phyloP scores from a whole-genome alignment of 2,113 vertebrate genomes.

The Poecilia latipinna region DNA sequence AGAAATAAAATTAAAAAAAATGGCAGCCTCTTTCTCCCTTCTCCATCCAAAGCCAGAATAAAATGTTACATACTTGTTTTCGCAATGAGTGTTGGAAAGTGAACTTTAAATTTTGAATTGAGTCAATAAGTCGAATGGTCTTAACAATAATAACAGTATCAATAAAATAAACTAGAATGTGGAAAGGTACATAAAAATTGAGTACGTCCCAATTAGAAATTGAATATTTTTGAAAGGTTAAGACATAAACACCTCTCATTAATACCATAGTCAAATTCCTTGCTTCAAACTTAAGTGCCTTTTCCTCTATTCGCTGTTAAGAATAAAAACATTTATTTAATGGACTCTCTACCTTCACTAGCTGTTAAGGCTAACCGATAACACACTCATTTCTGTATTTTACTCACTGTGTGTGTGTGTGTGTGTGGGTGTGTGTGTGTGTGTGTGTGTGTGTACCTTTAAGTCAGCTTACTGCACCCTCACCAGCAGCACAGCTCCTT shows the following conservation, averaged over 20 bases:
- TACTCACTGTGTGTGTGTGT: conserved; percentile 5
- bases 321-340: not conserved
- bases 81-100: not conserved
- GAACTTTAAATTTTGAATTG: not conserved
- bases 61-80: not conserved
- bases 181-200: too few species aligned
- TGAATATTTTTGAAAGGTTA: not conserved
- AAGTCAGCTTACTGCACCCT: conserved; percentile 35
- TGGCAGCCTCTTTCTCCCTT: not conserved
- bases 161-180: not conserved
- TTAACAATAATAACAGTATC: not conserved
- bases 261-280: not conserved
- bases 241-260: not conserved
- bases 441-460: conserved; percentile 9
- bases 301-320: not conserved
- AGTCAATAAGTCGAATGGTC: not conserved
- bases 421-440: conserved; percentile 17
- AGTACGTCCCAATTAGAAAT: too few species aligned
- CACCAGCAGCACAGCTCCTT: conserved; percentile 15
- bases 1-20: not conserved
- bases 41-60: not conserved
- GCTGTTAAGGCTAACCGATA: not conserved
- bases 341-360: too few species aligned
- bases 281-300: not conserved
- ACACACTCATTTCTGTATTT: conserved; percentile 7